Conservation (phyloP, 2,113 vertebrate genomes). For the Anolis carolinensis region DNA sequence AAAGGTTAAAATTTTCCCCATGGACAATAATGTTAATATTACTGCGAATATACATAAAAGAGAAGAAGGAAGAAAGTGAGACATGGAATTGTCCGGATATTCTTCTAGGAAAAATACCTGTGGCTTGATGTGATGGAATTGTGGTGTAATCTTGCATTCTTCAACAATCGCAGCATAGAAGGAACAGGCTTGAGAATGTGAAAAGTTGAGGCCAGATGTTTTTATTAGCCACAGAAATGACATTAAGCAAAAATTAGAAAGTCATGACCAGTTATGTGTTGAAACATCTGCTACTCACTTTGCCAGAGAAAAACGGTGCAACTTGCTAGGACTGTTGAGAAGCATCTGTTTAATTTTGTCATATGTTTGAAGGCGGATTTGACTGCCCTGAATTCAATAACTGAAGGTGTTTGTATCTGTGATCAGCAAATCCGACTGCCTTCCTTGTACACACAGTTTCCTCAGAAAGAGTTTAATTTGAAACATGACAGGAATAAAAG, state of each 20-base stretch:
- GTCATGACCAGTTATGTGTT: constrained; percentile 56
- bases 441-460: not conserved
- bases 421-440: not conserved
- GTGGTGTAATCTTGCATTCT: constrained; percentile 18
- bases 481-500: not conserved
- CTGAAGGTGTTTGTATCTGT: not conserved
- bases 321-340: not conserved
- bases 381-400: not conserved
- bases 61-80: not conserved
- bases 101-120: not conserved
- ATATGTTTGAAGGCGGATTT: not conserved
- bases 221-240: constrained; percentile 62
- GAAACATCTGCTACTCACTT: constrained; percentile 44
- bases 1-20: constrained; percentile 20
- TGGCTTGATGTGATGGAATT: not conserved
- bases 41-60: not conserved
- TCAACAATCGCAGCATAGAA: constrained; percentile 24
- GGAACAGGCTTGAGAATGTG: constrained; percentile 34
- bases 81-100: not conserved
- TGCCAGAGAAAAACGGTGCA: not conserved
- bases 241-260: constrained; percentile 54
- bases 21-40: constrained; percentile 10
- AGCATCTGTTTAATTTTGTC: not conserved
- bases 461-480: too few relatives aligned
- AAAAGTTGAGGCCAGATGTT: constrained; percentile 67